phyloP scores from a whole-genome alignment of 2,888 invertebrate genomes.

The Hedychridium roseum region DNA sequence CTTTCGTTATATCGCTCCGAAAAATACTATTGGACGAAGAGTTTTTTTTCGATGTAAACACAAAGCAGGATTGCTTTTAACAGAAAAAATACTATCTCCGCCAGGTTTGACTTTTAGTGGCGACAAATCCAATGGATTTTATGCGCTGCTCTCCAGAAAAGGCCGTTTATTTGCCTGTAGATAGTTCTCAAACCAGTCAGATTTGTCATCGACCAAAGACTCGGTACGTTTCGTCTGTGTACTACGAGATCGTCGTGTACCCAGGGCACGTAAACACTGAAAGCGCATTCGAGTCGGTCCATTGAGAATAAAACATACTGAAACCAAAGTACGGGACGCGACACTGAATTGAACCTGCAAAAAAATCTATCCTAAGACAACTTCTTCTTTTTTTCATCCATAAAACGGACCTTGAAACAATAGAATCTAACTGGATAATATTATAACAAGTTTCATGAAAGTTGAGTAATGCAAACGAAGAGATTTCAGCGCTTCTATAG shows the following conservation, averaged over 20 bases:
- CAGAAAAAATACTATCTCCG: slow-evolving; percentile 8
- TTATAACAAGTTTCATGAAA: background rate
- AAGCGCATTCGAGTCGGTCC: slow-evolving; percentile 19
- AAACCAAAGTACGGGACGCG: slow-evolving; percentile 30
- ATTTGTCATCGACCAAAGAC: slow-evolving; percentile 11
- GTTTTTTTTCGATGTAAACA: too few relatives aligned
- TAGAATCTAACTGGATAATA: background rate
- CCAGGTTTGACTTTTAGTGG: slow-evolving; percentile 6
- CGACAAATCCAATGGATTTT: slow-evolving; percentile 32
- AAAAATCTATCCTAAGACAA: slow-evolving; percentile 30
- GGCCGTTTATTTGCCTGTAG: slow-evolving; percentile 7
- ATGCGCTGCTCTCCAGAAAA: slow-evolving; percentile 10
- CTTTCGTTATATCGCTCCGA: too few relatives aligned
- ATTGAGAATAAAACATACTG: slow-evolving; percentile 31
- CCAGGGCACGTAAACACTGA: slow-evolving; percentile 21
- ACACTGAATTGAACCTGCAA: slow-evolving; percentile 32
- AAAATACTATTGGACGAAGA: too few relatives aligned
- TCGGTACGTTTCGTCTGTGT: slow-evolving; percentile 10
- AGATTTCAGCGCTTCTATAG: background rate
- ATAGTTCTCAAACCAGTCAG: slow-evolving; percentile 10
- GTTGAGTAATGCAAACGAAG: background rate
- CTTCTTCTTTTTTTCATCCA: background rate
- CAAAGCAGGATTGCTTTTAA: too few relatives aligned
- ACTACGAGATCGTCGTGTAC: slow-evolving; percentile 23
- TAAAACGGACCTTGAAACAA: background rate